Evolutionary conservation across 2,888 invertebrate genomes (phyloP).

Genomic region (Chironomus tentans): DNA sequence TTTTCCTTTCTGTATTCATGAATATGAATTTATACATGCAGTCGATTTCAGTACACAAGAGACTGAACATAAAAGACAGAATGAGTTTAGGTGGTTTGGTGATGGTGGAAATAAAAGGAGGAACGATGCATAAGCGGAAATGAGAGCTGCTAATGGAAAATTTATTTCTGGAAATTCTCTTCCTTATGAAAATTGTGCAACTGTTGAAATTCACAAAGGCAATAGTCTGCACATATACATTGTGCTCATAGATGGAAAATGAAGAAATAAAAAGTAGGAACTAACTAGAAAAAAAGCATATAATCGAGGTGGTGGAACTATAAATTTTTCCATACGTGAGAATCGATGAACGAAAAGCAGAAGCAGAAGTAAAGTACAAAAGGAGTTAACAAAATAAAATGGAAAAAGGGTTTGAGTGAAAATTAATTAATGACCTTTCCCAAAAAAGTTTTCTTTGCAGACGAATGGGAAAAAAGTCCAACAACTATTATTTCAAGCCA

Average conservation of each 20-base stretch:
- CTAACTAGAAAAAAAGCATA: neutral
- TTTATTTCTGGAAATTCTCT: neutral
- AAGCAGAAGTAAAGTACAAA: neutral
- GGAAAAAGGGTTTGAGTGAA: neutral
- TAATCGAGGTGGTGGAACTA: neutral
- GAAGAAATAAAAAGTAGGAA: neutral
- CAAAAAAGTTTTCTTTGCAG: neutral
- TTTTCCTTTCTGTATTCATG: too few species aligned
- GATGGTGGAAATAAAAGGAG: too few species aligned
- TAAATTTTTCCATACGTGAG: too few species aligned
- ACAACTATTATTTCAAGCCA: neutral
- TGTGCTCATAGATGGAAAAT: too few species aligned
- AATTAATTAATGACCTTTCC: constrained; percentile 7
- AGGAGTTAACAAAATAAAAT: neutral
- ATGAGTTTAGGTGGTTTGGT: too few species aligned
- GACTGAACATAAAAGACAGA: too few species aligned
- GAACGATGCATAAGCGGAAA: neutral
- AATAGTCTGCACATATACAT: too few species aligned
- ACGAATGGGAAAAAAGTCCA: neutral
- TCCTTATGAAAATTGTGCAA: neutral
- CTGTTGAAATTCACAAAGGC: neutral
- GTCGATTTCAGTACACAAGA: too few species aligned
- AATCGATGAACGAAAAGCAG: neutral
- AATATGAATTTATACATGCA: too few species aligned
- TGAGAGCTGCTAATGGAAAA: neutral